Evolutionary conservation across 2,797 vertebrate species (phyloP).

Genomic region (Acanthopagrus latus): DNA sequence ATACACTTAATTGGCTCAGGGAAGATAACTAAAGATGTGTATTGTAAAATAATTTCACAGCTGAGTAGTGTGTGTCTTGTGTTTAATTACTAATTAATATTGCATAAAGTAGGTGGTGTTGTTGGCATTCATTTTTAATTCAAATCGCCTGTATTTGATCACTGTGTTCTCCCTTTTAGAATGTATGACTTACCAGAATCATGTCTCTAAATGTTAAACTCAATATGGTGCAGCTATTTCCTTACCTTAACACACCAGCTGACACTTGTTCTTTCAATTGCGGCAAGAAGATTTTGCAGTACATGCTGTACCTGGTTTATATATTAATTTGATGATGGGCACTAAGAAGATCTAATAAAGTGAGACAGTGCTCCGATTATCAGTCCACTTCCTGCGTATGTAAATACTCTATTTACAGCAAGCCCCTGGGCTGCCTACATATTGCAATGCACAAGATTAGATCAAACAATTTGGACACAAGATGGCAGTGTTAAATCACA

Average conservation of each 20-base stretch:
- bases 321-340: conserved; percentile 17
- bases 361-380: conserved; percentile 2
- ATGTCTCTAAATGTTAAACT: not conserved
- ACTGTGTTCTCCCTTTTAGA: not conserved
- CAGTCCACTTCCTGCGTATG: conserved; percentile 10
- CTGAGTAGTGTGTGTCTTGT: not conserved
- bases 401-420: conserved; percentile 19
- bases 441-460: not conserved
- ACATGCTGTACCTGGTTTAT: conserved; percentile 1
- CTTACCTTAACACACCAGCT: not conserved
- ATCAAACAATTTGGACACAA: conserved; percentile 57
- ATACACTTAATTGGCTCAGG: not conserved
- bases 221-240: not conserved
- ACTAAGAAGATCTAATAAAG: conserved; percentile 7
- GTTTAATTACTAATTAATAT: not conserved
- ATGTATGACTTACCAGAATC: not conserved
- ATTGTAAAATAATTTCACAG: not conserved
- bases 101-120: not conserved
- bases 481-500: conserved; percentile 75
- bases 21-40: not conserved
- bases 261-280: not conserved
- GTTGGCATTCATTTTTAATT: not conserved
- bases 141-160: not conserved
- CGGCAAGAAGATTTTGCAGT: not conserved
- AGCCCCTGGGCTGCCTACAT: not conserved